Evolutionary conservation across 1,140 invertebrate species (phyloP).

Genomic region (Riptortus pedestris): DNA sequence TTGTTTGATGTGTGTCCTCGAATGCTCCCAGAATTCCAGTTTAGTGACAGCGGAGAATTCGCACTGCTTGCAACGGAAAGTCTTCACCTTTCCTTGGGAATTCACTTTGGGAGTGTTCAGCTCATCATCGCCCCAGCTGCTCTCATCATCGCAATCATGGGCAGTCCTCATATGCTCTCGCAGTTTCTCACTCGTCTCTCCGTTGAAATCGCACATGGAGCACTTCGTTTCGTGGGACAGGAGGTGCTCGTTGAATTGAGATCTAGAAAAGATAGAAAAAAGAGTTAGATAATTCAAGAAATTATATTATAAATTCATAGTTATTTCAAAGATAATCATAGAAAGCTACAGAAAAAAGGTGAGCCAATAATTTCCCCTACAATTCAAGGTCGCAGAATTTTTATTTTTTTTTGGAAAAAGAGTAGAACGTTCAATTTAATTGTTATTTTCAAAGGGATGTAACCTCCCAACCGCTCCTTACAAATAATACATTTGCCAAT

Average conservation of each 20-base stretch:
- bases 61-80: slow-evolving; percentile 88
- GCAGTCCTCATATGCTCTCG: slow-evolving; percentile 28
- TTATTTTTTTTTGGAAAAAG: too few relatives aligned
- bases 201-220: slow-evolving; percentile 29
- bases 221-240: slow-evolving; percentile 29
- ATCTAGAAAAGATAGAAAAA: slow-evolving; percentile 26
- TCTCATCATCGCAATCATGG: slow-evolving; percentile 28
- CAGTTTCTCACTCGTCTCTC: slow-evolving; percentile 24
- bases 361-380: too few relatives aligned
- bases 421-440: too few relatives aligned
- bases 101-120: slow-evolving; percentile 60
- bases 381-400: too few relatives aligned
- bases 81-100: slow-evolving; percentile 74
- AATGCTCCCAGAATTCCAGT: slow-evolving; percentile 86
- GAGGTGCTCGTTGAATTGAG: slow-evolving; percentile 29
- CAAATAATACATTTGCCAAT: too few relatives aligned
- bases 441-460: too few relatives aligned
- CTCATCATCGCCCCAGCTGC: slow-evolving; percentile 49
- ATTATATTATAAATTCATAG: not conserved
- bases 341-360: too few relatives aligned
- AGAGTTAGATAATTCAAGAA: not conserved
- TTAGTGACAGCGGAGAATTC: slow-evolving; percentile 74
- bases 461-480: too few relatives aligned
- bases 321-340: too few relatives aligned
- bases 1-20: slow-evolving; percentile 77